Evolutionary conservation across 2,888 invertebrate genomes (phyloP), one percentile per base, ranked within the genome.

Genomic region (Copidosoma aretas): DNA sequence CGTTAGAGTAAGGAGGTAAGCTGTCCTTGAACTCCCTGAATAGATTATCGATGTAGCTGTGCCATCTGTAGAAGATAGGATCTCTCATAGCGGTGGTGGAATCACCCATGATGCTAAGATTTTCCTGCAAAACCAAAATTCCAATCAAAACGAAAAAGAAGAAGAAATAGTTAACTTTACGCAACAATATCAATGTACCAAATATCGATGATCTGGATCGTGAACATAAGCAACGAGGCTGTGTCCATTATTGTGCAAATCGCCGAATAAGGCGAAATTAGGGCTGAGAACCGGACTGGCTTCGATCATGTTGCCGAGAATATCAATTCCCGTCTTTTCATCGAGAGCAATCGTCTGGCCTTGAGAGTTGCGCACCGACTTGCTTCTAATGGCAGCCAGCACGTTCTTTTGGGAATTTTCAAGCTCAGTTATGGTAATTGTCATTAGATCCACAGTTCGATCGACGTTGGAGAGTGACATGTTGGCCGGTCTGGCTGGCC

Each of bases 21-120:
- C 10, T 10, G 15, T 86, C 85, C 84, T 94, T 94, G 84, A 90
- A 90, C 73, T 89, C 87, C 75, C 89, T 88, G 87, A 94, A 94
- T 49, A 94, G 84, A 75, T 93, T 91, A 77, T 94, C 92, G 24
- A 94, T 86, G 80, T 89, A 91, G 0, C 91, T 88, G 79, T 94
- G 94, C 92, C 91, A 93, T 79, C 92, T 89, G 85, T 94, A 94
- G 86, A 94, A 94, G 22, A 91, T 84, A 0, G 94, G 94, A 84
- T 94, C 94, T 1, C 94, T 86, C 93, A 94, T 93, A 0, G 94
- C 92, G 0, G 93, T 93, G 0, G 93, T 89, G 0, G 91, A 89
- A 79, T 93, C 93, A 0, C 93, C 93, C 88, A 94, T 93, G 39
- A 93, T 91, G 53, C 92, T 90, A 77, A 91, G 91, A 61, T 89